Base-by-base conservation (phyloP, 1,140 invertebrate genomes). In the Lasaia peninsularis region DNA sequence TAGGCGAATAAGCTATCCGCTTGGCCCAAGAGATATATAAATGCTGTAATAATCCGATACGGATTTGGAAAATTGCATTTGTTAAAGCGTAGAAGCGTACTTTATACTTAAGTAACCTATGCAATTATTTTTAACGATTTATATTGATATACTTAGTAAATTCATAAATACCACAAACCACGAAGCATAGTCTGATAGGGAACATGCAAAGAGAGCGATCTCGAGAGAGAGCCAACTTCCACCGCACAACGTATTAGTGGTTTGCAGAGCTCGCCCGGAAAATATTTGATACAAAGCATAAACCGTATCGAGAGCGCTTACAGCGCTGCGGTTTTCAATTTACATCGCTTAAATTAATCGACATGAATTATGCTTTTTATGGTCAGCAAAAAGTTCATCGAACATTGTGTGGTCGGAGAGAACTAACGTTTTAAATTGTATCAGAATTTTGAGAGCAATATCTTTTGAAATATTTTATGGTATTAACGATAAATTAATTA, bases 281-380 rank as follows among this genome's bases (percentile, higher is more conserved):
- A 20, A 18, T 44, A 44, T 44, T 44, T 44, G 37, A 44, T 44
- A 44, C 37, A 44, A 44, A 44, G 37, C 37, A 44, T 44, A 44
- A 44, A 44, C 18, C 18, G 37, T 5, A 5, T 11, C 18, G 37
- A 44, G 18, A 44, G 11, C 18, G 18, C 37, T 20, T 16, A 44
- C 16, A 18, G 37, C 9, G 0, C 18, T 44, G 37, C 37, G 37
- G 16, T 44, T 44, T 20, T 44, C 37, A 44, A 44, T 44, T 44
- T 20, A 20, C 16, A 18, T 20, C 37, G 37, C 18, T 44, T 44
- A 44, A 18, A 44, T 44, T 44, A 44, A 44, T 44, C 40, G 40
- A 44, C 40, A 44, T 44, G 40, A 44, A 44, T 44, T 44, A 44
- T 44, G 14, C 40, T 44, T 20, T 20, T 20, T 44, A 18, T 7